A percentile compares a stretch with the other conserved stretches of the same genome.
Conservation (phyloP, 2,888 invertebrate genomes). For the Conus canariensis region DNA sequence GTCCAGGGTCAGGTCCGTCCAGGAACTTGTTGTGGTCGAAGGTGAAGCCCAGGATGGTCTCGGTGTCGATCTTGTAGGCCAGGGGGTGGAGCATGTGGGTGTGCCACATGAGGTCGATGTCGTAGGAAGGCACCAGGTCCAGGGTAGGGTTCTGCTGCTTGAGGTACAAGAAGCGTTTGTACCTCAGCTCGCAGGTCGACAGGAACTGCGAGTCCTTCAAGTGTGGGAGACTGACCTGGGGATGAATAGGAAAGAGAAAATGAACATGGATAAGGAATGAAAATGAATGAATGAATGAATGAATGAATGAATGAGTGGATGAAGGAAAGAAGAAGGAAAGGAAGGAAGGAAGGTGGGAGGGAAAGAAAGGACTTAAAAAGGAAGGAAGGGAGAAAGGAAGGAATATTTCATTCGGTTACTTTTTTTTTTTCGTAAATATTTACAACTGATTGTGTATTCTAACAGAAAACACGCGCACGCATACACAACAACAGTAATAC, state of each 20-base stretch:
- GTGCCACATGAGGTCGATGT: conserved; percentile 81
- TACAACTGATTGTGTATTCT: too few species aligned
- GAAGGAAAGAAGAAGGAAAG: too few species aligned
- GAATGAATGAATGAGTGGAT: too few species aligned
- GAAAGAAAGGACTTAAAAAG: too few species aligned
- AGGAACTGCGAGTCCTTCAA: conserved; percentile 79
- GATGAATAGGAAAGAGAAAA: conserved; percentile 73
- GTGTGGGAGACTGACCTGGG: conserved; percentile 80
- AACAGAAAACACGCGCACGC: too few species aligned
- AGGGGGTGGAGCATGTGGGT: conserved; percentile 79
- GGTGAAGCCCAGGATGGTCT: conserved; percentile 64
- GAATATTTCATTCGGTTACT: too few species aligned
- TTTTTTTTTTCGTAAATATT: too few species aligned
- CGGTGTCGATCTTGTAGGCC: conserved; percentile 69
- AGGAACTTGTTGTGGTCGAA: conserved; percentile 80
- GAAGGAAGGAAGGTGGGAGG: too few species aligned
- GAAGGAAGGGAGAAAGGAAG: too few species aligned
- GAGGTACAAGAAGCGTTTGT: conserved; percentile 78
- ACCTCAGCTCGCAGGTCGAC: conserved; percentile 74
- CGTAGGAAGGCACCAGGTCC: conserved; percentile 80
- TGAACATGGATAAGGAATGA: neutral
- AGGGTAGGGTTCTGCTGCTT: conserved; percentile 77
- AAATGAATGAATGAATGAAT: neutral
- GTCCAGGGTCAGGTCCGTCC: conserved; percentile 78
- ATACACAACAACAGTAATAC: too few species aligned